Evolutionary conservation across 2,797 vertebrate genomes (phyloP), one percentile per base, ranked within the genome.

Genomic region (Ispidina lecontei): DNA sequence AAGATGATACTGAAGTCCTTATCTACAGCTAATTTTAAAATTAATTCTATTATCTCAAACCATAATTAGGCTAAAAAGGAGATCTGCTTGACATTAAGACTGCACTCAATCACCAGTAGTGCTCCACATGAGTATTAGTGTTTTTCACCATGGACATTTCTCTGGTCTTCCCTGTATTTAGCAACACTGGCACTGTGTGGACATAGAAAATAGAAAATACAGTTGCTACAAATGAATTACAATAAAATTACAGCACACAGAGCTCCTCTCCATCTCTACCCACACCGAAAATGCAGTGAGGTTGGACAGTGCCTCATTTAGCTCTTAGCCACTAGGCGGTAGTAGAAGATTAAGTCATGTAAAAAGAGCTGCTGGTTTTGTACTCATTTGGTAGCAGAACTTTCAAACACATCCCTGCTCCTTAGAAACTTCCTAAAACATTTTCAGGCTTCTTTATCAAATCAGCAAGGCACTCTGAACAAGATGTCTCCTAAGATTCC

Each of bases 291-390:
- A 44, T 0, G 0, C 4, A 31, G 14, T 51, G 29, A 44, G 70
- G 25, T 8, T 46, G n/a, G 31, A 23, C 35, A 55, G 46, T 2
- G 26, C 9, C 23, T 72, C 9, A 10, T 85, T 75, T 52, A 89
- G 55, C 35, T 5, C 3, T 55, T 58, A 55, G 63, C 92, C 95
- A 95, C 84, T 93, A 93, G 92, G 92, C 10, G 92, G 89, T 63
- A 88, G 89, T 86, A 67, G 72, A 90, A 75, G 83, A 93, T 93
- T 78, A 84, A 58, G 14, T 60, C 20, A 86, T 23, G 52, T 62
- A 14, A 81, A 68, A 76, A 18, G 35, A 75, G 18, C 23, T 1
- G 1, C 3, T n/a, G 3, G 26, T 33, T 74, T 37, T 23, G 10
- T 28, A 54, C 62, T 73, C 4, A 8, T 52, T 55, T 71, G 54